Conservation (phyloP, 1,140 invertebrate species). For the Mya arenaria region DNA sequence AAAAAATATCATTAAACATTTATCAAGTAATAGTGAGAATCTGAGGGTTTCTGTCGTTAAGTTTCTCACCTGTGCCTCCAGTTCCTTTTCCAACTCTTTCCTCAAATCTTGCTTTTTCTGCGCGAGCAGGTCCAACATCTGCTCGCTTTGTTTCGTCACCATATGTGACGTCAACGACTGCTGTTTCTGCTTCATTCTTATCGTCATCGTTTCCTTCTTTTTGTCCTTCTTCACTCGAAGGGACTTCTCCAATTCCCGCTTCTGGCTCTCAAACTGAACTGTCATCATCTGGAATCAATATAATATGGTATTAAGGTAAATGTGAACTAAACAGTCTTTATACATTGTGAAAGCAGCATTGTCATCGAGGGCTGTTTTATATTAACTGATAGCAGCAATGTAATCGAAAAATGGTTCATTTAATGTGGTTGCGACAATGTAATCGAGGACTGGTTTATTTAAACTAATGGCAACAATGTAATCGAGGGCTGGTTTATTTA, state of each 20-base stretch:
- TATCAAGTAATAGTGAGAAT: no score
- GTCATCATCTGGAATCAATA: conserved; percentile 71
- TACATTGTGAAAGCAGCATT: no score
- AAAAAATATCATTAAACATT: no score
- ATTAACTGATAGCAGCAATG: no score
- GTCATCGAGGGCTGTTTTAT: not conserved
- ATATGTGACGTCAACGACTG: conserved; percentile 76
- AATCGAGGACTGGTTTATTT: no score
- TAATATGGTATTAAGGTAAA: not conserved
- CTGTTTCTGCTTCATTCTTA: conserved; percentile 76
- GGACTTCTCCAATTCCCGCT: conserved; percentile 76
- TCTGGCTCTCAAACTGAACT: conserved; percentile 78
- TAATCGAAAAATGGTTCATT: no score
- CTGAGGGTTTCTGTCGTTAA: no score
- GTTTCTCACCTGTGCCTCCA: conserved; percentile 39
- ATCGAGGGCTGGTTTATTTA: no score
- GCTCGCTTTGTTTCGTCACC: conserved; percentile 78
- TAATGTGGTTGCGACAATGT: no score
- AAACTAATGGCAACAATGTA: no score
- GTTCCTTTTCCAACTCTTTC: conserved; percentile 73
- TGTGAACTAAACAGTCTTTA: no score
- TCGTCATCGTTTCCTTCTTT: conserved; percentile 76
- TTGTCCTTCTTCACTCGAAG: conserved; percentile 76
- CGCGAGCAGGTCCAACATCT: conserved; percentile 79
- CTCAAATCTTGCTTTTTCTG: conserved; percentile 77